These are phyloP conservation scores for Pipistrellus pygmaeus DNA, from an alignment of 2,797 vertebrate genomes.

Conservation along the genomic window DNA sequence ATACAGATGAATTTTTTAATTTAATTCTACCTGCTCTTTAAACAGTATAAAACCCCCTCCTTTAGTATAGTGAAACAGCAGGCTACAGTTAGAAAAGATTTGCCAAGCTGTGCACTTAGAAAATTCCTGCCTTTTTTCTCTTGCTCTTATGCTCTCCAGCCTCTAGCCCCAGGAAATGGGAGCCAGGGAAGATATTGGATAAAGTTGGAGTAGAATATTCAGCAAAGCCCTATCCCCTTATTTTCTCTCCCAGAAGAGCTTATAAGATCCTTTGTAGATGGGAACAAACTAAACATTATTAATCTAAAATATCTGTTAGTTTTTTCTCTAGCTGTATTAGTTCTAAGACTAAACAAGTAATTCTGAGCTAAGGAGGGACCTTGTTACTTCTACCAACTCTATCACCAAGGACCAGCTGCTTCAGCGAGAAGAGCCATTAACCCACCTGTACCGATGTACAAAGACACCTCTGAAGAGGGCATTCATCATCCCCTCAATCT, in stretches of 20 bases:
- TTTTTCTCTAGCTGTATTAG: slow-evolving; percentile 8
- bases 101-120: neutral
- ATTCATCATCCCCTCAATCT: slow-evolving; percentile 93
- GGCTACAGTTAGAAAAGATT: neutral
- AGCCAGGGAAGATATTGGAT: neutral
- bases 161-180: neutral
- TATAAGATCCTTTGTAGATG: slow-evolving; percentile 3
- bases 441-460: slow-evolving; percentile 94
- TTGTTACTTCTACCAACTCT: neutral
- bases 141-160: neutral
- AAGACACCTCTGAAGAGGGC: slow-evolving; percentile 94
- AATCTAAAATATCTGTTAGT: slow-evolving; percentile 18
- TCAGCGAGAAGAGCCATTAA: neutral
- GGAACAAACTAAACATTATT: slow-evolving; percentile 40
- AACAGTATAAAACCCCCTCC: neutral
- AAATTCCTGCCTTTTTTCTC: neutral
- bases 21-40: slow-evolving; percentile 28
- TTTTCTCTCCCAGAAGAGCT: slow-evolving; percentile 41
- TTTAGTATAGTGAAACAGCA: slow-evolving; percentile 19
- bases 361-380: neutral
- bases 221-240: neutral
- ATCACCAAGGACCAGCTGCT: neutral
- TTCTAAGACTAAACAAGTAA: slow-evolving; percentile 40
- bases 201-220: neutral
- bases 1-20: neutral